These are phyloP conservation scores for Alexandromys fortis DNA, from an alignment of 2,113 vertebrate species.

Conservation along the genomic window DNA sequence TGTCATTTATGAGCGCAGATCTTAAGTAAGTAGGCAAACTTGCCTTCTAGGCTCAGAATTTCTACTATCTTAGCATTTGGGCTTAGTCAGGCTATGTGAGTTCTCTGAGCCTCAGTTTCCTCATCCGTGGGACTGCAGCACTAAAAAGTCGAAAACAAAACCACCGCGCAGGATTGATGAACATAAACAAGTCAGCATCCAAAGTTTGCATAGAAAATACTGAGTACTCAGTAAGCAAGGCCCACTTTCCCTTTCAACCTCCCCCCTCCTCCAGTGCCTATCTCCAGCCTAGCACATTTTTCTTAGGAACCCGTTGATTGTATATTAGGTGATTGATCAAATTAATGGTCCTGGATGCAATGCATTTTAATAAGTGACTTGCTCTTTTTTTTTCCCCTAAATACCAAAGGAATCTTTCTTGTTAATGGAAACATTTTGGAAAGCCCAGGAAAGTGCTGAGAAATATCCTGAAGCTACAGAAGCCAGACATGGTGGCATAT, in stretches of 20 bases:
- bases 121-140: neutral
- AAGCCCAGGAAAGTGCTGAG: neutral
- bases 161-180: neutral
- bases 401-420: conserved; percentile 42
- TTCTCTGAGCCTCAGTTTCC: neutral
- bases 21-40: neutral
- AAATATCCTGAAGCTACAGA: conserved; percentile 27
- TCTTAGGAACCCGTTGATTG: neutral
- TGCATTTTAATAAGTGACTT: conserved; percentile 15
- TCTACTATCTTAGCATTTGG: neutral
- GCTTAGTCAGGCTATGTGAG: neutral
- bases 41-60: conserved; percentile 25
- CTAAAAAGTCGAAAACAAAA: conserved; percentile 17
- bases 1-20: conserved; percentile 48
- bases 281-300: neutral
- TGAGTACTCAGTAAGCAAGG: neutral
- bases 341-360: neutral
- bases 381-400: conserved; percentile 17
- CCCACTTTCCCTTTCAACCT: neutral
- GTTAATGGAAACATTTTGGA: conserved; percentile 15
- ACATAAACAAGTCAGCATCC: conserved; percentile 14
- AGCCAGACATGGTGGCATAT: neutral
- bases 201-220: conserved; percentile 3
- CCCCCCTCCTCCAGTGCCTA: neutral
- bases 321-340: neutral